Conservation (phyloP, 2,797 vertebrate species). For the Crossoptilon crossoptilon region DNA sequence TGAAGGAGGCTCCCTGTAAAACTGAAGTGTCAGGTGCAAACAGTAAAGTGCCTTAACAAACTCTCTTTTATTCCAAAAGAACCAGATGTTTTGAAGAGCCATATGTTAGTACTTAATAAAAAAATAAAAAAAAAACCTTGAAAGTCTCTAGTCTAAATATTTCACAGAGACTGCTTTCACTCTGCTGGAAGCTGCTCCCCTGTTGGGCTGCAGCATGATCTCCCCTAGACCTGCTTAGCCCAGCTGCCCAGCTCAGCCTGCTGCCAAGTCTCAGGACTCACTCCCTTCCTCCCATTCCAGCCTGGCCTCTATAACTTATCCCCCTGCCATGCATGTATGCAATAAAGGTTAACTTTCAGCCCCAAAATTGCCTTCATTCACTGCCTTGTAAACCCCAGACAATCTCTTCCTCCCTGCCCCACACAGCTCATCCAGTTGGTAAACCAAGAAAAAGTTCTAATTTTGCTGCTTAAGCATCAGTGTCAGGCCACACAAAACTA, state of each 20-base stretch:
- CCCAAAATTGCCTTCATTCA: not conserved
- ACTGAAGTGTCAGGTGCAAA: not conserved
- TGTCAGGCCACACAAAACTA: not conserved
- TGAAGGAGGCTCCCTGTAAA: not conserved
- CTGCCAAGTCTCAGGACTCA: not conserved
- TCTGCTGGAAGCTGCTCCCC: not conserved
- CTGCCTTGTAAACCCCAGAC: not conserved
- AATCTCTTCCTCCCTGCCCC: not conserved
- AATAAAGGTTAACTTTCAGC: not conserved
- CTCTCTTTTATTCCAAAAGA: not conserved
- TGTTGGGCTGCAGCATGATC: fast-evolving
- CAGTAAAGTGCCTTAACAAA: not conserved
- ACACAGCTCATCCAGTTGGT: not conserved
- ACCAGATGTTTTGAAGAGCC: not conserved
- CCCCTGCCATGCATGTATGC: fast-evolving
- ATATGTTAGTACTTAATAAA: not conserved
- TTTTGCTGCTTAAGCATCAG: not conserved
- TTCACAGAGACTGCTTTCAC: not conserved
- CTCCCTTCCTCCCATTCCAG: not conserved
- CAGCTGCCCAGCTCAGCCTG: not conserved
- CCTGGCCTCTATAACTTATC: not conserved
- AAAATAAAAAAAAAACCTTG: not conserved
- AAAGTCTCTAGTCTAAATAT: not conserved
- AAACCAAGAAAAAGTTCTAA: not conserved
- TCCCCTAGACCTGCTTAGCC: not conserved